These are phyloP conservation scores for Selene dorsalis DNA, from an alignment of 2,797 vertebrate genomes.

Conservation along the genomic window DNA sequence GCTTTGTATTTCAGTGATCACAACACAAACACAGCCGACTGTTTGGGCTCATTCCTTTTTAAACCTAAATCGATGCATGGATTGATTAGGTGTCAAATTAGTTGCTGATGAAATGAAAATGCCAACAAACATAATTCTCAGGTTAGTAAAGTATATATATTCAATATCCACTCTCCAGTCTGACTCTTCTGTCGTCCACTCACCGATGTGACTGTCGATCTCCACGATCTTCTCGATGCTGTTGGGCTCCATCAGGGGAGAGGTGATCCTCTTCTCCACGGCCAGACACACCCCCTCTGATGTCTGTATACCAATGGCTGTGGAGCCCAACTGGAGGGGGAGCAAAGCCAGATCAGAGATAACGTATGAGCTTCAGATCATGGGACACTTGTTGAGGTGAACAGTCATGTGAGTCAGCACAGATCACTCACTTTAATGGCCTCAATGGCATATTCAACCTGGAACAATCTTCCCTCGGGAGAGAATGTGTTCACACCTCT, in stretches of 20 bases:
- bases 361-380: neutral
- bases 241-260: constrained; percentile 97
- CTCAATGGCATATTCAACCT: constrained; percentile 99
- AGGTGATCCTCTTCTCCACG: constrained; percentile 99
- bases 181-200: constrained; percentile 31
- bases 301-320: constrained; percentile 98
- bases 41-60: neutral
- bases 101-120: neutral
- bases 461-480: constrained; percentile 97
- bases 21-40: neutral
- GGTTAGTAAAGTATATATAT: neutral
- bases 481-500: constrained; percentile 99
- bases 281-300: constrained; percentile 96
- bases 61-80: neutral
- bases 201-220: constrained; percentile 97
- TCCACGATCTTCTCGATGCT: constrained; percentile 99
- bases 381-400: neutral
- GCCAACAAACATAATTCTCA: neutral
- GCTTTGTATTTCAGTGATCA: neutral
- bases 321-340: constrained; percentile 94
- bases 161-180: neutral
- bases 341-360: constrained; percentile 18
- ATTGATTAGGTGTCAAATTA: neutral
- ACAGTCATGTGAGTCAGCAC: neutral
- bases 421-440: constrained; percentile 93